A percentile compares a stretch with the other conserved stretches of the same genome.
These are phyloP conservation scores for Neopipo cinnamomea DNA, from an alignment of 2,113 vertebrate species.

Conservation along the genomic window DNA sequence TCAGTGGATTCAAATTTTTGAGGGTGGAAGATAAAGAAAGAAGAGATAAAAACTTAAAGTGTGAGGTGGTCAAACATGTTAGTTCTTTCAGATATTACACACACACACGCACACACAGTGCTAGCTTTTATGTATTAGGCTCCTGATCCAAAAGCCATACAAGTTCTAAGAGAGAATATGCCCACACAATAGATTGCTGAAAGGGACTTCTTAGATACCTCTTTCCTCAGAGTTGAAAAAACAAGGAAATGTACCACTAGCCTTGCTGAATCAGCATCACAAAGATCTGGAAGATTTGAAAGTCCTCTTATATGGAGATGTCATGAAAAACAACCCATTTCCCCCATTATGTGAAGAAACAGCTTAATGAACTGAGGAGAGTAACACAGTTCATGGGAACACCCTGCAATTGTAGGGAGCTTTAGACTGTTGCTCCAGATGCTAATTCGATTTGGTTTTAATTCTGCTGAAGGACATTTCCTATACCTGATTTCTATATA, in stretches of 20 bases:
- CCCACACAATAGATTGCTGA: background rate
- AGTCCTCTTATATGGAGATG: background rate
- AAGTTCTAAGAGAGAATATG: background rate
- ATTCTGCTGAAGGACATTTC: background rate
- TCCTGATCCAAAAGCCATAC: background rate
- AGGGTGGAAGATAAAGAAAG: background rate
- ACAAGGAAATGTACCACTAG: background rate
- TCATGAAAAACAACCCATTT: background rate
- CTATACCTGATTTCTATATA: constrained; percentile 93
- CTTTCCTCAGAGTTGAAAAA: background rate
- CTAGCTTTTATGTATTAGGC: background rate
- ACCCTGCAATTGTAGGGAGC: background rate
- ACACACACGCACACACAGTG: background rate
- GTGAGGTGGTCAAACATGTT: background rate
- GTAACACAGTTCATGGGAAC: background rate
- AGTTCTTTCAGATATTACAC: background rate
- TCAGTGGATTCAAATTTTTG: background rate
- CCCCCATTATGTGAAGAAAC: background rate
- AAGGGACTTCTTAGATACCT: background rate
- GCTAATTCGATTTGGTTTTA: background rate
- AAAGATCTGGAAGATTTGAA: background rate
- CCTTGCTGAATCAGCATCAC: background rate
- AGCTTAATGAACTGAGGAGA: background rate
- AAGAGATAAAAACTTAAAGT: background rate
- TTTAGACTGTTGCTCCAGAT: background rate